phyloP scores from a whole-genome alignment of 64 coral and sea anemone genomes.

The Catalaphyllia jardinei region DNA sequence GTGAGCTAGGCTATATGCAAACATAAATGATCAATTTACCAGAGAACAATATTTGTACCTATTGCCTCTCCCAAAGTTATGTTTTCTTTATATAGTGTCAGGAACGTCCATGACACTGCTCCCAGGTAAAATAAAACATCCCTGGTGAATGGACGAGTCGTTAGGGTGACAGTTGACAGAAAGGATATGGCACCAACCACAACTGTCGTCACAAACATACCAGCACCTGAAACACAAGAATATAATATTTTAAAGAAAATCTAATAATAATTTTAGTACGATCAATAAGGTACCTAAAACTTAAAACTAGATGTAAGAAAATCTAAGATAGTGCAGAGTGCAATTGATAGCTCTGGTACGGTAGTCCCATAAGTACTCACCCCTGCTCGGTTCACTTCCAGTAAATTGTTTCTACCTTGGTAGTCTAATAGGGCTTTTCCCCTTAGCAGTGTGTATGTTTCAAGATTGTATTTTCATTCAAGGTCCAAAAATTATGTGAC shows the following conservation, averaged over 20 bases:
- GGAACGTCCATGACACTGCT: slow-evolving; percentile 78
- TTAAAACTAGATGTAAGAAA: no score
- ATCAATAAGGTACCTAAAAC: no score
- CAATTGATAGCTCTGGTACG: no score
- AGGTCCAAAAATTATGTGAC: no score
- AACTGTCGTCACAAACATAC: slow-evolving; percentile 95
- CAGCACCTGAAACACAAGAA: slow-evolving; percentile 65
- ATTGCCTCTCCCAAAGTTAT: slow-evolving; percentile 75
- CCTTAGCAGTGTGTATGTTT: no score
- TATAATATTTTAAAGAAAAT: not conserved
- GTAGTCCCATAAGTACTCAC: no score
- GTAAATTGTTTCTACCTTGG: no score
- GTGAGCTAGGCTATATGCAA: not conserved
- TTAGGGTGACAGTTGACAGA: slow-evolving; percentile 37
- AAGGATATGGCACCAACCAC: slow-evolving; percentile 85
- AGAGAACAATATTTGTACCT: slow-evolving; percentile 31
- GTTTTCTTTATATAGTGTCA: slow-evolving; percentile 70
- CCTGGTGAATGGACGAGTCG: slow-evolving; percentile 76
- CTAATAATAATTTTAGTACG: not conserved
- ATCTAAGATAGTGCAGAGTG: no score
- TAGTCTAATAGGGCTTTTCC: no score
- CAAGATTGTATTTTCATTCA: no score
- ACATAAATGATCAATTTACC: not conserved
- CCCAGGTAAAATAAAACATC: slow-evolving; percentile 95
- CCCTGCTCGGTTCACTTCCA: no score